Percentiles rank a stretch among this genome's conserved stretches.
These are phyloP conservation scores for Epizoanthus stellaris DNA, from an alignment of 92 coral and sea anemone species.

Conservation along the genomic window DNA sequence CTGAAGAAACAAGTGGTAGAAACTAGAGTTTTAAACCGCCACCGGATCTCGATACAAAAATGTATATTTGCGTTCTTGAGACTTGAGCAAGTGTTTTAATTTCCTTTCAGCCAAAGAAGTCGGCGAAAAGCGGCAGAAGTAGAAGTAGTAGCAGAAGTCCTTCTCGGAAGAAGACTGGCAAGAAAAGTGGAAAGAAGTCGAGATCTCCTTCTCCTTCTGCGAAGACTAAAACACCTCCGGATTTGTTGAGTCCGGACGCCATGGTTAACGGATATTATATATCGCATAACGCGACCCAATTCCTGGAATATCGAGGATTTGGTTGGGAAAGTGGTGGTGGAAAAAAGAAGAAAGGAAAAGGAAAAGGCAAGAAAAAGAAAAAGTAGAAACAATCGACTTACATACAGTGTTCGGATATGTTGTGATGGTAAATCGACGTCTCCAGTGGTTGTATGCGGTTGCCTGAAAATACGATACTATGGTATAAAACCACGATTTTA, in stretches of 20 bases:
- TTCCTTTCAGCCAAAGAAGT: conserved; percentile 62
- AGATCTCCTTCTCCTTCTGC: conserved; percentile 85
- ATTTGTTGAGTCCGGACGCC: conserved; percentile 91
- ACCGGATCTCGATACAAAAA: neutral
- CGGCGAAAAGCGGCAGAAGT: conserved; percentile 83
- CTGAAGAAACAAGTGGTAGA: too few species aligned
- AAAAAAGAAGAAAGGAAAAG: conserved; percentile 75
- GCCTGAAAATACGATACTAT: too few species aligned
- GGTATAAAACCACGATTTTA: too few species aligned
- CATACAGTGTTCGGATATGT: too few species aligned
- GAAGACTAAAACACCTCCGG: conserved; percentile 66
- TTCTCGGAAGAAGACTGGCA: conserved; percentile 74
- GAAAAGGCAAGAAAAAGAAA: conserved; percentile 76
- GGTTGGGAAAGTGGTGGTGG: conserved; percentile 77
- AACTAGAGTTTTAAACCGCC: neutral
- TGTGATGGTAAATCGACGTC: too few species aligned
- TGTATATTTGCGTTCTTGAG: neutral
- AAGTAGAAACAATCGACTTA: neutral
- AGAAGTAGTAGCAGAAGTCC: conserved; percentile 88
- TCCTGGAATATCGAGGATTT: conserved; percentile 86
- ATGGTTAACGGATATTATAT: conserved; percentile 99
- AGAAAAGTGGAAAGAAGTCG: conserved; percentile 81
- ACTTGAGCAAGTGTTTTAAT: neutral
- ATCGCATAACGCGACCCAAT: conserved; percentile 91
- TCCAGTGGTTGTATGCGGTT: too few species aligned